A percentile compares a stretch with the other conserved stretches of the same genome.
Evolutionary conservation across 2,797 vertebrate genomes (phyloP).

Genomic region (Gobionotothen gibberifrons): DNA sequence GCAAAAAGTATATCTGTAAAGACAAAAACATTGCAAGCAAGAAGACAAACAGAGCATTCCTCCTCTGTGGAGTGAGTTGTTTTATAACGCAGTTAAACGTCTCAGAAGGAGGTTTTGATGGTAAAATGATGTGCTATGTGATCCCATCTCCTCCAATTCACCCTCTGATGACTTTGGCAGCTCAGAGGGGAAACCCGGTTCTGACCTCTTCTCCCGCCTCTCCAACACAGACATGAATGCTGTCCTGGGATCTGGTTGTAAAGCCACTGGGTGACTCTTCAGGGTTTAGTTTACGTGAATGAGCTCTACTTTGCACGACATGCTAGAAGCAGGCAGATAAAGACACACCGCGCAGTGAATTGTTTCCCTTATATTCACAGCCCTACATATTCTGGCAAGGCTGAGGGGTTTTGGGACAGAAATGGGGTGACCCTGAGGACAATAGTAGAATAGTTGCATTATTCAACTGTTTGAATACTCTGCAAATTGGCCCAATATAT

Average conservation of each 20-base stretch:
- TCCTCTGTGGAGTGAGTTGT: constrained; percentile 21
- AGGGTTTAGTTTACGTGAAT: constrained; percentile 23
- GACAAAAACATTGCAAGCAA: too few relatives aligned
- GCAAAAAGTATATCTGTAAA: too few relatives aligned
- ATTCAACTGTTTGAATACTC: constrained; percentile 19
- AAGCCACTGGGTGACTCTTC: constrained; percentile 41
- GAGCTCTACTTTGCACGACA: background rate
- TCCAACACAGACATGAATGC: constrained; percentile 38
- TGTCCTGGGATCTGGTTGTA: constrained; percentile 27
- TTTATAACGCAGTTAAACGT: constrained; percentile 42
- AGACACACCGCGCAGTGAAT: background rate
- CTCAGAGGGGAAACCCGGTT: constrained; percentile 42
- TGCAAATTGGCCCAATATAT: constrained; percentile 9
- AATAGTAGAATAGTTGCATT: constrained; percentile 11
- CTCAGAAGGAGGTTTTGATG: constrained; percentile 51
- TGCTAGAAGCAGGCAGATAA: constrained; percentile 1
- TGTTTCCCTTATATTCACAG: constrained; percentile 35
- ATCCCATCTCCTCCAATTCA: constrained; percentile 56
- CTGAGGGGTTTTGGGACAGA: constrained; percentile 37
- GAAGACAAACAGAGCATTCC: background rate
- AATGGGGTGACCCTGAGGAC: constrained; percentile 25
- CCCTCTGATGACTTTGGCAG: constrained; percentile 63
- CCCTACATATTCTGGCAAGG: constrained; percentile 33
- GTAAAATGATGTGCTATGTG: constrained; percentile 54
- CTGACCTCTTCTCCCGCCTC: constrained; percentile 21